Conservation (phyloP, 2,797 vertebrate genomes). For the Pantherophis vulpinus region DNA sequence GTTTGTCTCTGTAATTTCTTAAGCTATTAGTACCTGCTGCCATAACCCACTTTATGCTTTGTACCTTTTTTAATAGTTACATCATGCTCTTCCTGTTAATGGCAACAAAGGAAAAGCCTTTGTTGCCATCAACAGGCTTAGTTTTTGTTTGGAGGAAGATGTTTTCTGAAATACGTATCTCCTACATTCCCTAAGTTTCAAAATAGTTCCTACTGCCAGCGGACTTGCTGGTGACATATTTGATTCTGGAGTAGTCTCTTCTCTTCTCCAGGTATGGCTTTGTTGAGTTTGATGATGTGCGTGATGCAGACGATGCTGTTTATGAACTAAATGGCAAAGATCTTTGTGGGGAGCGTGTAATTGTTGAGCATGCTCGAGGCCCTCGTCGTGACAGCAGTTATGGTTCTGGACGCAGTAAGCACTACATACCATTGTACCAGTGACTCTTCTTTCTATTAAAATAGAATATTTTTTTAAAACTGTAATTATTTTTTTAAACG, state of each 20-base stretch:
- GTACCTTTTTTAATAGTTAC: background rate
- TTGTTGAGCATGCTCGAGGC: slow-evolving; percentile 94
- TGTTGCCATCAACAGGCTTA: background rate
- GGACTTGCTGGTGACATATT: background rate
- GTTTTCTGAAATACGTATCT: background rate
- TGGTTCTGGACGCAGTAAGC: slow-evolving; percentile 90
- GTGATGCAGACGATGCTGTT: slow-evolving; percentile 94
- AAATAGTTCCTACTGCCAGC: background rate
- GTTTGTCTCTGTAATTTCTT: background rate
- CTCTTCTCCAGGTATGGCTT: slow-evolving; percentile 84
- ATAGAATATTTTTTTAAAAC: slow-evolving; percentile 29
- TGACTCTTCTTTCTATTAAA: slow-evolving; percentile 57
- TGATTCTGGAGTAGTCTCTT: background rate
- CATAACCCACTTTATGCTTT: background rate
- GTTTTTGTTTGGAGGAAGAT: background rate
- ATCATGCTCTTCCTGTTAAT: background rate
- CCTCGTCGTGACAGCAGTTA: slow-evolving; percentile 90
- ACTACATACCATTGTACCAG: slow-evolving; percentile 63
- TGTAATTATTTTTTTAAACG: background rate
- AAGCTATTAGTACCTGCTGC: background rate
- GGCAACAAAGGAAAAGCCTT: background rate
- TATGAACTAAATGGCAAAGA: slow-evolving; percentile 97
- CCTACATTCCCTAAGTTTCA: background rate
- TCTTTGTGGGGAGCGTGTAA: slow-evolving; percentile 93
- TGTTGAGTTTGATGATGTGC: slow-evolving; percentile 95